Evolutionary conservation across 1,140 invertebrate species (phyloP), one percentile per base, ranked within the genome.

Genomic region (Cherax quadricarinatus): DNA sequence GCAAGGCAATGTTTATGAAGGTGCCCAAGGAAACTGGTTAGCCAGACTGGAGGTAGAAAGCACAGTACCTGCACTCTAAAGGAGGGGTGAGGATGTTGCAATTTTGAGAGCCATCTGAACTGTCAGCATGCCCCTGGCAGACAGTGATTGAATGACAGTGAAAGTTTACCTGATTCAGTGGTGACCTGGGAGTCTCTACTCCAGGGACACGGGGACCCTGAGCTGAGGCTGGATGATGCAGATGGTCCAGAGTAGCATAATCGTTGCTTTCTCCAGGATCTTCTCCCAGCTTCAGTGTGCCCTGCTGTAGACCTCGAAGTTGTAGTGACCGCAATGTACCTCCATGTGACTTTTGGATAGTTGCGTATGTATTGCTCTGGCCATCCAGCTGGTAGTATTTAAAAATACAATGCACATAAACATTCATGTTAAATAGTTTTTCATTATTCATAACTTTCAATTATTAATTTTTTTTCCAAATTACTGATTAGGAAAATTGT

Each of bases 361-460:
- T 98, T 16, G 97, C 98, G 95, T 98, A 98, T 53, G 97, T 98
- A 94, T 98, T 98, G 95, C 94, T 94, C 82, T 94, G 94, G 12
- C 93, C 88, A 62, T 94, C 94, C 73, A 93, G 9, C 93, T 94
- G 89, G 14, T 88, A 24, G 75, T 51, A 53, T 41, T n/a, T 41
- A 41, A 41, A 41, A 41, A 41, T 41, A 41, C 30, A 93, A 9
- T 57, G 86, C 16, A 53, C 30, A 41, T 41, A 41, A 41, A 41
- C 30, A 41, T 41, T 41, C 30, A 0, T 41, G 30, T 41, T 41
- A 41, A 41, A 41, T 41, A 41, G 14, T 88, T 3, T 16, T 48
- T 85, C 49, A 82, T 24, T 49, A 82, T 82, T 14, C 66, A 70
- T 70, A 16, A n/a, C n/a, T 16, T 70, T 70, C 66, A 14, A 70